Conservation (phyloP, 1,140 invertebrate species). For the Musca domestica region DNA sequence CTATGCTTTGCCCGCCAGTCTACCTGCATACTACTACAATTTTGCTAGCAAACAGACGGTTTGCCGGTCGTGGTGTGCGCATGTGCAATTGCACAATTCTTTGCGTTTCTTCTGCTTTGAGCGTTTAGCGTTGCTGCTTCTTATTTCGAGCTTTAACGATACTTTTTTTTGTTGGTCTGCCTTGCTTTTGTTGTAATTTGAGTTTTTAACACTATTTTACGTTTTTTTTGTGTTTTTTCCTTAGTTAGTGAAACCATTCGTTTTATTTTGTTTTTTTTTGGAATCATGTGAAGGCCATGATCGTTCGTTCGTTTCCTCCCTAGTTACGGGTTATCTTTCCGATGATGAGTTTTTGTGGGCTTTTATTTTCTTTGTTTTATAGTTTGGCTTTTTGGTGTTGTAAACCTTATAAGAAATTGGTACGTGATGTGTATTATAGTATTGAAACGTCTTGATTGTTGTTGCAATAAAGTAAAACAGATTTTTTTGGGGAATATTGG, state of each 20-base stretch:
- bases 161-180: neutral
- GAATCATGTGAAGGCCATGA: slow-evolving; percentile 18
- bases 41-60: no score
- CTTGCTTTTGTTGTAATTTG: neutral
- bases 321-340: neutral
- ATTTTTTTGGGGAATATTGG: neutral
- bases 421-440: neutral
- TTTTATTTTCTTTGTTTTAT: neutral
- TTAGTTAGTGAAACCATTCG: no score
- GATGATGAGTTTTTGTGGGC: neutral
- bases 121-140: neutral
- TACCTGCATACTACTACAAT: no score
- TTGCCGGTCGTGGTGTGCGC: neutral
- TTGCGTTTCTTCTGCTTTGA: neutral
- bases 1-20: no score
- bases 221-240: no score
- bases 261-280: neutral
- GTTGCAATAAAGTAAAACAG: neutral
- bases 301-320: neutral
- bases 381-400: neutral
- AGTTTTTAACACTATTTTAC: no score
- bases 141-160: neutral
- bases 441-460: neutral
- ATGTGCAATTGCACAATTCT: slow-evolving; percentile 19
- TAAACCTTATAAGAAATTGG: neutral